A percentile compares a stretch with the other conserved stretches of the same genome.
Conservation (phyloP, 35 echinoderm and acorn worm species). For the Anneissia japonica region DNA sequence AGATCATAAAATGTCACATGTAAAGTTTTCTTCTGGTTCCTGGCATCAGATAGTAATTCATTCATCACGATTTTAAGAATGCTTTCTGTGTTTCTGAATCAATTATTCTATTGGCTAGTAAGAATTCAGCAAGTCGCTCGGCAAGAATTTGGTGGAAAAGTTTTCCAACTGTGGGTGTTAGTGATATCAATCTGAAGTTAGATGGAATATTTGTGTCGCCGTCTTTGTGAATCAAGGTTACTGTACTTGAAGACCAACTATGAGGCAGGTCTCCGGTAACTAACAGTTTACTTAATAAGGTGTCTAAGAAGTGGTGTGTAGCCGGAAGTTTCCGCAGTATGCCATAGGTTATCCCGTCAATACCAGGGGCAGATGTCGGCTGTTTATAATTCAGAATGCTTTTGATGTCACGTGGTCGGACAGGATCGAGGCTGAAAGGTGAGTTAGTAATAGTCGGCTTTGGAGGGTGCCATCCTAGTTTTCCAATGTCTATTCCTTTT, state of each 20-base stretch:
- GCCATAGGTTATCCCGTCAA: background rate
- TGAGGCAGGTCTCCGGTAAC: background rate
- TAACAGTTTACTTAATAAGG: background rate
- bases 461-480: slow-evolving; percentile 6
- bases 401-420: background rate
- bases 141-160: slow-evolving; percentile 24
- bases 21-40: slow-evolving; percentile 19
- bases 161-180: slow-evolving; percentile 26
- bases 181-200: slow-evolving; percentile 33
- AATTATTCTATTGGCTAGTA: slow-evolving; percentile 13
- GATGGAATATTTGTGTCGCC: background rate
- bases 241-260: background rate
- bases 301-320: background rate
- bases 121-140: background rate
- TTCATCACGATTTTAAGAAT: slow-evolving; percentile 25
- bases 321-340: background rate
- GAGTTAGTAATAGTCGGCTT: background rate
- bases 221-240: background rate
- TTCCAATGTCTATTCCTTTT: slow-evolving; percentile 5
- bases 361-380: background rate
- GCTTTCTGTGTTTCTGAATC: slow-evolving; percentile 22
- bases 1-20: slow-evolving; percentile 42
- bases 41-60: slow-evolving; percentile 31
- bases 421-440: background rate
- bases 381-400: background rate